Evolutionary conservation across 2,797 vertebrate species (phyloP).

Genomic region (Hemitrygon akajei): DNA sequence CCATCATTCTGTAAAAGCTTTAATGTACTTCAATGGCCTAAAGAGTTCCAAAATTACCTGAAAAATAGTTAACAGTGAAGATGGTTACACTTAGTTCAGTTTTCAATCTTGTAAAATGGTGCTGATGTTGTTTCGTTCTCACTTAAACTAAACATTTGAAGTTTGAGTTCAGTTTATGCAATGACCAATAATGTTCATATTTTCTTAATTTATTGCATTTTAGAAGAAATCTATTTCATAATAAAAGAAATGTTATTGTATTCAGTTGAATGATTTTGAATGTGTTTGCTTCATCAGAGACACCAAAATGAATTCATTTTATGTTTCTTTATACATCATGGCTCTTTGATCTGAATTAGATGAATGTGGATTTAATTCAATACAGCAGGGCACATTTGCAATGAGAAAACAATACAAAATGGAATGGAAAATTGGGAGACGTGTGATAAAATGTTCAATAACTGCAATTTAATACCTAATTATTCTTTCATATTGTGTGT

Average conservation of each 20-base stretch:
- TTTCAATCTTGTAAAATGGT: slow-evolving; percentile 1
- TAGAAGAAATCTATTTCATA: background rate
- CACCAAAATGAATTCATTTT: background rate
- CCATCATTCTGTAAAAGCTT: background rate
- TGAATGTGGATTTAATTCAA: background rate
- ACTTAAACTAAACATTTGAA: background rate
- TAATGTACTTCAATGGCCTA: slow-evolving; percentile 23
- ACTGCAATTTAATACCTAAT: background rate
- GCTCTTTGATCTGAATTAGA: background rate
- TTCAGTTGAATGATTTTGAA: background rate
- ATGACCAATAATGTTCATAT: background rate
- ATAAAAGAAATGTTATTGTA: background rate
- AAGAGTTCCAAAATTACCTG: background rate
- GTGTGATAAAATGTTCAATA: too few species aligned
- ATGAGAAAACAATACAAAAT: too few species aligned
- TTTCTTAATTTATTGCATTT: background rate
- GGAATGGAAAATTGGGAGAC: too few species aligned
- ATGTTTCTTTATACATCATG: background rate
- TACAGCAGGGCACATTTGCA: background rate
- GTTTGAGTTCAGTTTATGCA: background rate
- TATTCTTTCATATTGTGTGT: background rate
- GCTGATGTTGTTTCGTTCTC: background rate
- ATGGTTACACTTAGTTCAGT: slow-evolving; percentile 8
- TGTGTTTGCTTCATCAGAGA: background rate
- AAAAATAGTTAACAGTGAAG: slow-evolving; percentile 18